Conservation (phyloP, 1,140 invertebrate species). For the Mamestra configurata region DNA sequence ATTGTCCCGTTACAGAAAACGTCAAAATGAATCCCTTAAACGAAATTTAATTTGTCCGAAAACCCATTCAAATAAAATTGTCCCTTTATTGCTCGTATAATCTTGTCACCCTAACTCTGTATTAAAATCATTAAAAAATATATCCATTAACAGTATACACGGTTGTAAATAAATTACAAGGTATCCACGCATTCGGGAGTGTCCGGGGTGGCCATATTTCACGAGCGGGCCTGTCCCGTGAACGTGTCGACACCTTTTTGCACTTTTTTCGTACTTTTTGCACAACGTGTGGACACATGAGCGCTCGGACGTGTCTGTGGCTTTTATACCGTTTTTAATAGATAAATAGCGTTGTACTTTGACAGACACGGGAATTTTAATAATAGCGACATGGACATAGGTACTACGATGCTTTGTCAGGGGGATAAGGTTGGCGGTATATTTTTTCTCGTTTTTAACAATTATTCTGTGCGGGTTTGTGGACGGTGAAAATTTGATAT, state of each 20-base stretch:
- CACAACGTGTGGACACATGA: conserved; percentile 58
- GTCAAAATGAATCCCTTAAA: conserved; percentile 25
- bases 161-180: conserved; percentile 58
- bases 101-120: conserved; percentile 40
- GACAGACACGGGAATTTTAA: conserved; percentile 57
- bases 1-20: not conserved
- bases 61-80: conserved; percentile 40
- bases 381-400: conserved; percentile 49
- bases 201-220: conserved; percentile 59
- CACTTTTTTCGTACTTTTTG: conserved; percentile 59
- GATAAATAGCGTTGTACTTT: conserved; percentile 50
- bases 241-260: conserved; percentile 65
- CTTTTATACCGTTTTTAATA: conserved; percentile 61
- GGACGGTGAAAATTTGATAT: conserved; percentile 13
- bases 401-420: conserved; percentile 8
- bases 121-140: conserved; percentile 54
- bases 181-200: conserved; percentile 41
- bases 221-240: conserved; percentile 49
- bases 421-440: conserved; percentile 1
- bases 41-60: conserved; percentile 35
- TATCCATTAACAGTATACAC: conserved; percentile 49
- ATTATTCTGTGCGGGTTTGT: conserved; percentile 30
- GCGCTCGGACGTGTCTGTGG: conserved; percentile 57
- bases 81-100: conserved; percentile 48
- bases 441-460: conserved; percentile 10